phyloP scores from a whole-genome alignment of 2,888 invertebrate species.

The Synanthedon tipuliformis region DNA sequence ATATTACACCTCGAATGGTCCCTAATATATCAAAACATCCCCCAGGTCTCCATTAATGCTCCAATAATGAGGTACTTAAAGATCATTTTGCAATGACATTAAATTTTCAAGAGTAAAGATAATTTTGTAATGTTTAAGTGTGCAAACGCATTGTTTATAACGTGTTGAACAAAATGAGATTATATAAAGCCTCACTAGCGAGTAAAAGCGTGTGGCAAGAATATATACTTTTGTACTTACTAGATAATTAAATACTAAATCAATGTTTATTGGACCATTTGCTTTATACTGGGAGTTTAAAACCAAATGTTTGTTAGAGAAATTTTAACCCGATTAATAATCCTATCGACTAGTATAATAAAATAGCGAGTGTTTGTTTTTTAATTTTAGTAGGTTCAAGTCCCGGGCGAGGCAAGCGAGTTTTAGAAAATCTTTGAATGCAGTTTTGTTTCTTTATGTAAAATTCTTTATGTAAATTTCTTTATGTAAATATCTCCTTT shows the following conservation, averaged over 20 bases:
- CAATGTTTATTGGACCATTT: no score
- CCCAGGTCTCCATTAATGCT: constrained; percentile 13
- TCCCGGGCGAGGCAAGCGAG: no score
- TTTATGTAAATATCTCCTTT: no score
- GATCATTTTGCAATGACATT: constrained; percentile 7
- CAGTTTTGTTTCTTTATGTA: no score
- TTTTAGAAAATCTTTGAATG: no score
- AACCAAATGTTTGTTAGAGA: no score
- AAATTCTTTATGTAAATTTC: no score
- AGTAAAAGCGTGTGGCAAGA: constrained; percentile 9
- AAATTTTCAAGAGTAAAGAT: constrained; percentile 5
- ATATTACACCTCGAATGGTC: constrained; percentile 37
- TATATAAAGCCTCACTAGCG: constrained; percentile 38
- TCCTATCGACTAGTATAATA: no score
- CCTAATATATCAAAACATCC: constrained; percentile 23
- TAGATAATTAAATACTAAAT: background rate
- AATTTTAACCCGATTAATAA: no score
- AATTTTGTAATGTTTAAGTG: constrained; percentile 19
- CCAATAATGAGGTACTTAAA: constrained; percentile 20
- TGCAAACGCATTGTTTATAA: constrained; percentile 45
- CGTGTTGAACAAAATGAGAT: constrained; percentile 49
- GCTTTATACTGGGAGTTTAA: no score
- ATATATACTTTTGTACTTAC: background rate
- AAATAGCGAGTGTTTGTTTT: no score
- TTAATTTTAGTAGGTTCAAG: no score